Percentiles rank a stretch among this genome's conserved stretches.
Evolutionary conservation across 2,888 invertebrate genomes (phyloP).

Genomic region (Drosophila paranaensis): DNA sequence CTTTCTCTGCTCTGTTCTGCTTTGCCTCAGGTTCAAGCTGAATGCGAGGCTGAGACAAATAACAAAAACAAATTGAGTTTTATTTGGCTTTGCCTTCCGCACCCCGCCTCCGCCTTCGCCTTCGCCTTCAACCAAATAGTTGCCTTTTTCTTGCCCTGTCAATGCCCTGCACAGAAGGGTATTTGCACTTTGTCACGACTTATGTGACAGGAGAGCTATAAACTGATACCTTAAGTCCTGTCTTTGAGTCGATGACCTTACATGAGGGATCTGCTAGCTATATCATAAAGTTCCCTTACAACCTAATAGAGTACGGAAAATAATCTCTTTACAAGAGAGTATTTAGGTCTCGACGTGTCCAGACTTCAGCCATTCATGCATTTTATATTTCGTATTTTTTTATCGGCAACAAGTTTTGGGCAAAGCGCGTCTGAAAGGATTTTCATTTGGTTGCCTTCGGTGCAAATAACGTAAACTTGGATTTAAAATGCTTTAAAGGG

Average conservation of each 20-base stretch:
- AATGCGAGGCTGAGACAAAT: constrained; percentile 16
- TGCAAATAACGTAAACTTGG: constrained; percentile 26
- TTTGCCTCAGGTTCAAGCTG: constrained; percentile 27
- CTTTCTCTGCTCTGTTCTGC: neutral
- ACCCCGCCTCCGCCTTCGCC: neutral
- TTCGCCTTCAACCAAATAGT: constrained; percentile 14
- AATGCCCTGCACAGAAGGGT: neutral
- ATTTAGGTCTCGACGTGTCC: neutral
- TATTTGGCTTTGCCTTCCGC: constrained; percentile 33
- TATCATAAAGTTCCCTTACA: no score
- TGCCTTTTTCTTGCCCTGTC: constrained; percentile 28
- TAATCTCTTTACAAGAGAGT: neutral
- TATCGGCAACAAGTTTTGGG: constrained; percentile 25
- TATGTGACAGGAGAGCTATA: neutral
- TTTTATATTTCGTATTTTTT: neutral
- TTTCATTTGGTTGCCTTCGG: constrained; percentile 43
- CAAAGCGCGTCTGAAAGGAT: constrained; percentile 30
- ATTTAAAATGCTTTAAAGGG: constrained; percentile 7
- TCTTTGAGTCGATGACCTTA: no score
- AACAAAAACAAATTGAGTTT: constrained; percentile 61
- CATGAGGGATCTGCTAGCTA: no score
- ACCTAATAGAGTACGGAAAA: no score
- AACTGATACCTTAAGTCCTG: no score
- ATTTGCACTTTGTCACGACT: neutral
- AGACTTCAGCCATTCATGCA: neutral